Conservation (phyloP, 2,888 invertebrate species). For the Drosophila formosana region DNA sequence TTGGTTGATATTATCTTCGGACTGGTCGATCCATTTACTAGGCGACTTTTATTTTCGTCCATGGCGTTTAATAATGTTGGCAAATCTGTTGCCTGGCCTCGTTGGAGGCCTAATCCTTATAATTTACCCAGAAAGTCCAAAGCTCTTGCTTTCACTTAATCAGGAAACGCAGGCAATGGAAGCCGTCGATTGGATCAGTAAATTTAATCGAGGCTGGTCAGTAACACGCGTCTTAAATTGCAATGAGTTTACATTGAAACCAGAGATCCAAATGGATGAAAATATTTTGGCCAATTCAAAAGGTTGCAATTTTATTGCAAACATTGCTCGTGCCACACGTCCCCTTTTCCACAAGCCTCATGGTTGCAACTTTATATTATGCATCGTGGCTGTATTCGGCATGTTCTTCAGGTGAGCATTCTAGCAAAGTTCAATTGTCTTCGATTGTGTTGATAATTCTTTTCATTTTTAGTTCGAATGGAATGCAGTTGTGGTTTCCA, state of each 20-base stretch:
- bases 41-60: constrained; percentile 75
- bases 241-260: constrained; percentile 56
- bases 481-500: constrained; percentile 84
- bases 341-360: constrained; percentile 81
- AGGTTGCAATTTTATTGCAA: constrained; percentile 65
- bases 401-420: constrained; percentile 74
- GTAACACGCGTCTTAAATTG: constrained; percentile 59
- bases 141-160: constrained; percentile 72
- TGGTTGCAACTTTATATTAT: constrained; percentile 68
- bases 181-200: constrained; percentile 77
- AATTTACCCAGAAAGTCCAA: constrained; percentile 78
- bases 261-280: constrained; percentile 64
- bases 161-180: constrained; percentile 59
- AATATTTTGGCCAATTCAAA: constrained; percentile 46
- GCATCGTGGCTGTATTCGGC: constrained; percentile 68
- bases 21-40: constrained; percentile 72
- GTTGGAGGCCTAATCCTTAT: constrained; percentile 70
- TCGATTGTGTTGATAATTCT: neutral
- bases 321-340: constrained; percentile 73
- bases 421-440: no score
- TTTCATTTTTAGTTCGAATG: constrained; percentile 74
- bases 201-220: constrained; percentile 65
- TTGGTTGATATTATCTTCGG: constrained; percentile 74
- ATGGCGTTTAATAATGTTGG: constrained; percentile 77
- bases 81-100: constrained; percentile 74